phyloP scores from a whole-genome alignment of 2,797 vertebrate species.

The Ctenosaura bakeri region DNA sequence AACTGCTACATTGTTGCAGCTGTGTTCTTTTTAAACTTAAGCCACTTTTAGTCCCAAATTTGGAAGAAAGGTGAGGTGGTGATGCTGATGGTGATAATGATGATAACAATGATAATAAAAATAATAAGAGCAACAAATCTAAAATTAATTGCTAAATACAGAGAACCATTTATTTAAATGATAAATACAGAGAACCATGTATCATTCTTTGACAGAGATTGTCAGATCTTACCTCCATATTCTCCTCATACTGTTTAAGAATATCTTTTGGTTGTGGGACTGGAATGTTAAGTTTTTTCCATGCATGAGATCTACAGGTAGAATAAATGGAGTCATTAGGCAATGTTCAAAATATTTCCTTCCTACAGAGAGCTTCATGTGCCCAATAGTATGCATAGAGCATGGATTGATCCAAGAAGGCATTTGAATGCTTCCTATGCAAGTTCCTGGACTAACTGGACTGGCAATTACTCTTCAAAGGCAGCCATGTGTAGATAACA shows the following conservation, averaged over 20 bases:
- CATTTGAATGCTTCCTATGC: background rate
- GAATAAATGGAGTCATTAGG: constrained; percentile 13
- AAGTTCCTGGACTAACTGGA: background rate
- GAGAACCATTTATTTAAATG: background rate
- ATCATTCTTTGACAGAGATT: background rate
- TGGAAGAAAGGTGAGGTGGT: no score
- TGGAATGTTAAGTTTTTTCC: constrained; percentile 51
- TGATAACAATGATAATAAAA: no score
- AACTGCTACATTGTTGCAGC: background rate
- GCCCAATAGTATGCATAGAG: background rate
- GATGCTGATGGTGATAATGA: no score
- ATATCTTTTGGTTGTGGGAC: constrained; percentile 72
- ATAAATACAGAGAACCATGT: background rate
- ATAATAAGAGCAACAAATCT: constrained; percentile 7
- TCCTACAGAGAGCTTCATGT: background rate
- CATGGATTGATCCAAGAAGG: background rate
- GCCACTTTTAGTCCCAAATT: no score
- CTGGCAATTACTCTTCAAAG: background rate
- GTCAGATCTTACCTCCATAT: constrained; percentile 55
- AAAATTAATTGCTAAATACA: background rate
- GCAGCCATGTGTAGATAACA: background rate
- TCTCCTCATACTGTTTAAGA: background rate
- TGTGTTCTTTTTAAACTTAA: no score
- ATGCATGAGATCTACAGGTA: constrained; percentile 60
- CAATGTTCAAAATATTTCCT: background rate